phyloP scores from a whole-genome alignment of 2,888 invertebrate genomes.

The Ptychoptera contaminata region DNA sequence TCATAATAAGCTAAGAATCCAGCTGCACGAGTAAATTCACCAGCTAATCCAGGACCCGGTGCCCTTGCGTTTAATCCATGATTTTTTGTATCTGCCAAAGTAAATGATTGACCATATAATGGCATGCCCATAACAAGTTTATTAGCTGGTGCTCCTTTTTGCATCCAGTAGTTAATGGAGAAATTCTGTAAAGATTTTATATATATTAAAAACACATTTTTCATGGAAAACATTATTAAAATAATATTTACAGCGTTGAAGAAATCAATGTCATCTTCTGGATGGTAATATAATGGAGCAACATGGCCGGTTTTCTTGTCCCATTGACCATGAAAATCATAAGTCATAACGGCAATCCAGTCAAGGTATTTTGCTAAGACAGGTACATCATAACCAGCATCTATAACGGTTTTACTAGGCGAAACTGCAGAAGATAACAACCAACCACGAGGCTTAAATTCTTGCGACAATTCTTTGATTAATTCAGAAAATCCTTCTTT shows the following conservation, averaged over 20 bases:
- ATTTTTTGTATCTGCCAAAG: slow-evolving; percentile 40
- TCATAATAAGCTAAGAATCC: slow-evolving; percentile 84
- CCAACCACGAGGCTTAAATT: slow-evolving; percentile 47
- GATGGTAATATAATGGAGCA: slow-evolving; percentile 68
- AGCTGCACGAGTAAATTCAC: slow-evolving; percentile 70
- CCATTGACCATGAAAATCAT: slow-evolving; percentile 86
- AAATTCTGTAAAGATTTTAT: slow-evolving; percentile 44
- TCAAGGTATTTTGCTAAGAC: slow-evolving; percentile 58
- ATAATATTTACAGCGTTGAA: slow-evolving; percentile 56
- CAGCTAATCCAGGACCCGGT: slow-evolving; percentile 61
- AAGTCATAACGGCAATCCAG: slow-evolving; percentile 87
- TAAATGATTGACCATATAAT: slow-evolving; percentile 75
- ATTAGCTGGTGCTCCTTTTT: slow-evolving; percentile 62
- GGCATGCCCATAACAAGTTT: slow-evolving; percentile 84
- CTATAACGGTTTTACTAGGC: slow-evolving; percentile 75
- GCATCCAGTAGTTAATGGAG: slow-evolving; percentile 79
- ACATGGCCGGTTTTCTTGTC: slow-evolving; percentile 84
- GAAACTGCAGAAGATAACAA: slow-evolving; percentile 73
- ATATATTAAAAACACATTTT: slow-evolving; percentile 1
- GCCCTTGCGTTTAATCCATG: slow-evolving; percentile 61
- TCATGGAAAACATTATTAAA: neutral
- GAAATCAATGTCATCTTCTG: slow-evolving; percentile 63
- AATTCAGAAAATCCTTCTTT: slow-evolving; percentile 63
- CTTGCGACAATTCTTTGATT: slow-evolving; percentile 53
- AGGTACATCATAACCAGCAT: slow-evolving; percentile 71